Conservation (phyloP, 2,888 invertebrate genomes). For the Hololepta plana region DNA sequence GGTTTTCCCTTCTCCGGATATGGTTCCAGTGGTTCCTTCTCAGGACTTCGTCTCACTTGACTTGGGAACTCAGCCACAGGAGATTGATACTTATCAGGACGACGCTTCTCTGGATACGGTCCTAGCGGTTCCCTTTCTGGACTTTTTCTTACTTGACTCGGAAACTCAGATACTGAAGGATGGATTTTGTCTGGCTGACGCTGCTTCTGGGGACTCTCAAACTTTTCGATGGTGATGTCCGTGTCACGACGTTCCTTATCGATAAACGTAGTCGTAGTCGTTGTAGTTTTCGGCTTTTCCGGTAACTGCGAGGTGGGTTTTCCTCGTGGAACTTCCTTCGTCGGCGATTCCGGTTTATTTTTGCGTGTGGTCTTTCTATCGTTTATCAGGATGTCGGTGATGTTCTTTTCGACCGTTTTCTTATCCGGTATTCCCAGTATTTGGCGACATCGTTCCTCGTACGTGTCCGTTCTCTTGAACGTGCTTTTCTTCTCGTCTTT, state of each 20-base stretch:
- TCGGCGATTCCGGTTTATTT: constrained; percentile 10
- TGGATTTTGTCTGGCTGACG: constrained; percentile 2
- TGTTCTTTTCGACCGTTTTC: constrained; percentile 13
- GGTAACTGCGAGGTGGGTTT: not conserved
- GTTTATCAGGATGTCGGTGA: constrained; percentile 6
- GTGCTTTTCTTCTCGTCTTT: constrained; percentile 26
- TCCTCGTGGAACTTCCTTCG: constrained; percentile 7
- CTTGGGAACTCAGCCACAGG: constrained; percentile 3
- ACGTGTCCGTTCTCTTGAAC: constrained; percentile 48
- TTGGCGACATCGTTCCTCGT: constrained; percentile 52
- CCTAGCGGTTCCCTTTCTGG: constrained; percentile 7
- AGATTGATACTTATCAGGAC: constrained; percentile 6
- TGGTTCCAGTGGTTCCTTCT: constrained; percentile 7
- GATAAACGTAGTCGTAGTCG: not conserved
- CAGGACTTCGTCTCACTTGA: constrained; percentile 8
- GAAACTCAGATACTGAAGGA: constrained; percentile 9
- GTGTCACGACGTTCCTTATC: not conserved
- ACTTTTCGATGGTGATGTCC: not conserved
- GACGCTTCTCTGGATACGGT: constrained; percentile 7
- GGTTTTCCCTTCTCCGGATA: no score
- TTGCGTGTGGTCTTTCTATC: constrained; percentile 3
- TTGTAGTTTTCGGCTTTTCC: not conserved
- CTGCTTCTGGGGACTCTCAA: constrained; percentile 2
- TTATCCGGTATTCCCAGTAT: constrained; percentile 44
- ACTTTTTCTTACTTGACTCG: constrained; percentile 9